These are phyloP conservation scores for Thereva unica DNA, from an alignment of 2,888 invertebrate species.

Conservation along the genomic window DNA sequence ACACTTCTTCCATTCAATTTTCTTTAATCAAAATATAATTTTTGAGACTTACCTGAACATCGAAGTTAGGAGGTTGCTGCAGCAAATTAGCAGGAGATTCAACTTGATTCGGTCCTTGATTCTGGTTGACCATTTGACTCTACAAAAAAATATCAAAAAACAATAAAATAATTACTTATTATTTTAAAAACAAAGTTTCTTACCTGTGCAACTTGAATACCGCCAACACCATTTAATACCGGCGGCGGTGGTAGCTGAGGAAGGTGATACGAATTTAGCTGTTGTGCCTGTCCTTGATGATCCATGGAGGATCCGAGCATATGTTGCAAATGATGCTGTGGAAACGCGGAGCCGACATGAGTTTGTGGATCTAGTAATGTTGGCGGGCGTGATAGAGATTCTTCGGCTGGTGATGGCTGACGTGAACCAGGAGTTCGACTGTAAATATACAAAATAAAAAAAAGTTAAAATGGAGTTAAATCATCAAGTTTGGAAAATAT, in stretches of 20 bases:
- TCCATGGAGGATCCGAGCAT: constrained; percentile 57
- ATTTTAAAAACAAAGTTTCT: constrained; percentile 3
- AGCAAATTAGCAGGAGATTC: constrained; percentile 61
- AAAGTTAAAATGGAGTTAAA: not conserved
- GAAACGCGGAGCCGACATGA: constrained; percentile 48
- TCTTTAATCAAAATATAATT: constrained; percentile 15
- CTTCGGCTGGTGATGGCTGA: constrained; percentile 90
- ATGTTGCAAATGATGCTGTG: constrained; percentile 60
- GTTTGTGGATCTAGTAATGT: constrained; percentile 54
- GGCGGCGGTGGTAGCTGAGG: constrained; percentile 57
- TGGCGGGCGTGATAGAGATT: constrained; percentile 63
- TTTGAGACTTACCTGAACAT: constrained; percentile 71
- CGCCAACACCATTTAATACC: constrained; percentile 55
- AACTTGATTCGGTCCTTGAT: constrained; percentile 57
- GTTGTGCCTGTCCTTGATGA: constrained; percentile 50
- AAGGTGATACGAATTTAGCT: constrained; percentile 54
- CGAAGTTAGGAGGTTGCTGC: constrained; percentile 74
- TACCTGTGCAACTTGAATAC: constrained; percentile 58
- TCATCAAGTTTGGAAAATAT: too few species aligned
- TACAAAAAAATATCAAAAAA: constrained; percentile 39
- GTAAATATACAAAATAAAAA: constrained; percentile 35
- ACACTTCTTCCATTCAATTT: not conserved
- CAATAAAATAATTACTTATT: not conserved
- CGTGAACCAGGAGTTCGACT: constrained; percentile 89
- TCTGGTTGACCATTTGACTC: constrained; percentile 58